Evolutionary conservation across 2,113 vertebrate species (phyloP).

Genomic region (Ceratotherium simum): DNA sequence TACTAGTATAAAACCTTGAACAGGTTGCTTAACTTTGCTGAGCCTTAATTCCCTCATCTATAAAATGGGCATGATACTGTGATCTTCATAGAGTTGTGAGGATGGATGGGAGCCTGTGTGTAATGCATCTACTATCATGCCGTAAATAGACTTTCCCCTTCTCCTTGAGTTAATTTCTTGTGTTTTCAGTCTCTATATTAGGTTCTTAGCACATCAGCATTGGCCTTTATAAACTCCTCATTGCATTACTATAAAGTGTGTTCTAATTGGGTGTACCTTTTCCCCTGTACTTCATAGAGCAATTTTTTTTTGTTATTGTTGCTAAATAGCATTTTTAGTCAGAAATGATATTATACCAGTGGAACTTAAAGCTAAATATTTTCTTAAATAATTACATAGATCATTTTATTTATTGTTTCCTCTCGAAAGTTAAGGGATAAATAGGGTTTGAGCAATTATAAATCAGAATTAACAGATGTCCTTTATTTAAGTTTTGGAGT

Average conservation of each 20-base stretch:
- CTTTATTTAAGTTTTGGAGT: not conserved
- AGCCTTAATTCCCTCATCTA: not conserved
- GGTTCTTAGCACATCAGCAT: not conserved
- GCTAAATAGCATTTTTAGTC: conserved; percentile 25
- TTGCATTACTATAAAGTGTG: not conserved
- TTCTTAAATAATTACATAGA: conserved; percentile 12
- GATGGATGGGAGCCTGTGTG: too few relatives aligned
- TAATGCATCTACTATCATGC: not conserved
- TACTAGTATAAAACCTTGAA: not conserved
- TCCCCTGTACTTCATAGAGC: not conserved
- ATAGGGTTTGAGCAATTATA: not conserved
- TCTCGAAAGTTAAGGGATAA: conserved; percentile 15
- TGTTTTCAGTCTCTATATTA: not conserved
- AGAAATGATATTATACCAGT: not conserved
- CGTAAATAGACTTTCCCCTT: not conserved
- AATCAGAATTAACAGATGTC: not conserved
- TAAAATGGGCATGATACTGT: not conserved
- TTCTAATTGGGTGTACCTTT: not conserved
- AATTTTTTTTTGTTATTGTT: not conserved
- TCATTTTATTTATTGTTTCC: conserved; percentile 45
- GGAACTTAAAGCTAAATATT: not conserved
- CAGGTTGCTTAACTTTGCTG: not conserved
- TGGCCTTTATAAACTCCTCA: not conserved
- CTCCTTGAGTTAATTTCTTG: not conserved
- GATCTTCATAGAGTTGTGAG: not conserved